These are phyloP conservation scores for Sphaeridia pumilis DNA, from an alignment of 2,888 invertebrate genomes.

Conservation along the genomic window DNA sequence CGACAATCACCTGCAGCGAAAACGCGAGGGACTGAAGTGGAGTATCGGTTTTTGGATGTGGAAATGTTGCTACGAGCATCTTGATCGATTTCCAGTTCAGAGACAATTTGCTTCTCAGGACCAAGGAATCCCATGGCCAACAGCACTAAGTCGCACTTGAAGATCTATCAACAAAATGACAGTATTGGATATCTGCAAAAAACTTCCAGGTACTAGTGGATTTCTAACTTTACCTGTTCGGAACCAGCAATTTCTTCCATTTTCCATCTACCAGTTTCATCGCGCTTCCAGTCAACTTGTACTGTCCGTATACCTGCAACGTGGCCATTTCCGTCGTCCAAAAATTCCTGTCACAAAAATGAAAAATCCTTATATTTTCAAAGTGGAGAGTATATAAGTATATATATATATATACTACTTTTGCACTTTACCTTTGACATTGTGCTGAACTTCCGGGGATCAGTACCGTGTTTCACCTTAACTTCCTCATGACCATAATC, in stretches of 20 bases:
- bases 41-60: constrained; percentile 63
- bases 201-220: neutral
- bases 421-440: constrained; percentile 58
- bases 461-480: constrained; percentile 74
- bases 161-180: constrained; percentile 43
- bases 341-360: constrained; percentile 54
- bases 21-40: constrained; percentile 66
- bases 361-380: neutral
- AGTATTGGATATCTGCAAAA: neutral
- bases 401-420: neutral
- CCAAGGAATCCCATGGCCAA: constrained; percentile 98
- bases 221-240: constrained; percentile 46
- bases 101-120: constrained; percentile 78
- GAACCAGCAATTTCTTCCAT: constrained; percentile 76
- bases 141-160: constrained; percentile 78
- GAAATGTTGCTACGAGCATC: constrained; percentile 89
- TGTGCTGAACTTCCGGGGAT: constrained; percentile 86
- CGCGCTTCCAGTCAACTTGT: constrained; percentile 86
- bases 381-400: neutral
- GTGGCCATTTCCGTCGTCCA: constrained; percentile 77
- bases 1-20: constrained; percentile 98
- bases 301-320: constrained; percentile 85
- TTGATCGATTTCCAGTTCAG: constrained; percentile 61
- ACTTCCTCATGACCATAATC: constrained; percentile 99
- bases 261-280: constrained; percentile 78